Conservation (phyloP, 2,113 vertebrate species). For the Protobothrops mucrosquamatus region DNA sequence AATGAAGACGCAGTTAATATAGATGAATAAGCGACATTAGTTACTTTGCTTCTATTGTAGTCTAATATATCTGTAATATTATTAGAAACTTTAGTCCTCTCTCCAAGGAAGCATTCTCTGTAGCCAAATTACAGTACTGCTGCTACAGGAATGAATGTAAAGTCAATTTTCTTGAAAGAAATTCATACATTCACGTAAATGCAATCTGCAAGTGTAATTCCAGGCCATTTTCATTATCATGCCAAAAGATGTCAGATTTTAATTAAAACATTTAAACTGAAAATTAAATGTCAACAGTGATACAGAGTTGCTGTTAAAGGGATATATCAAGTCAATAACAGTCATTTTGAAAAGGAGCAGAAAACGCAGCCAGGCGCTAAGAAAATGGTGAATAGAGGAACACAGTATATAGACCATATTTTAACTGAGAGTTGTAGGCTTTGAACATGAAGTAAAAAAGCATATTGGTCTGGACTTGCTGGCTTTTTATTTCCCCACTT, state of each 20-base stretch:
- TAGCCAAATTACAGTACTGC: background rate
- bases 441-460: background rate
- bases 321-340: background rate
- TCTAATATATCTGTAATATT: background rate
- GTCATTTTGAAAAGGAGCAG: constrained; percentile 3
- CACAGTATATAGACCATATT: background rate
- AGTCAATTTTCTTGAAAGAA: constrained; percentile 23
- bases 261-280: constrained; percentile 58
- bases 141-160: constrained; percentile 35
- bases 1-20: background rate
- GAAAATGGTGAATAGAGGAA: background rate
- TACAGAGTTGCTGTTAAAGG: constrained; percentile 38
- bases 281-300: constrained; percentile 57
- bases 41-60: background rate
- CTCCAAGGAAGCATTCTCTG: background rate
- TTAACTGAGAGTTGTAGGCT: no score
- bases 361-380: background rate
- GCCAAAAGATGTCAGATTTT: constrained; percentile 52
- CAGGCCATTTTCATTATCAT: constrained; percentile 47
- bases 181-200: constrained; percentile 26
- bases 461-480: background rate
- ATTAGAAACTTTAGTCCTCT: background rate
- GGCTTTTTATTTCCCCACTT: background rate
- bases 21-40: background rate
- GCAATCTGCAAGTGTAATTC: constrained; percentile 26